Evolutionary conservation across 2,797 vertebrate genomes (phyloP).

Genomic region (Oreochromis mossambicus): DNA sequence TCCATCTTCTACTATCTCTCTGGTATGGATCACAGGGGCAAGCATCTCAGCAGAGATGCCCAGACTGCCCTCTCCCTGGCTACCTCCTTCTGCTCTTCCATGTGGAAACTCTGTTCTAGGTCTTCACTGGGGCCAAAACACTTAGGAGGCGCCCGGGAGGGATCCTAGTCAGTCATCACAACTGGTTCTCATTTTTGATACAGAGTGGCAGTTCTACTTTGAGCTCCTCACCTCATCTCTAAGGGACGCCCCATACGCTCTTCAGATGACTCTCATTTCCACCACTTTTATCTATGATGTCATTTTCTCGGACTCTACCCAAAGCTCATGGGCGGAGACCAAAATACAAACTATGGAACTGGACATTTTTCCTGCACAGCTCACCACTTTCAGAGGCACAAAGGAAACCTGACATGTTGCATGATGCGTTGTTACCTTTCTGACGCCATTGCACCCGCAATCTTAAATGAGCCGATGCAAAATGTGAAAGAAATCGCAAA

Average conservation of each 20-base stretch:
- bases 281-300: background rate
- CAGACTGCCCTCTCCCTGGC: background rate
- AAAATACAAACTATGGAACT: background rate
- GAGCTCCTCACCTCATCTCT: background rate
- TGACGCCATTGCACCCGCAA: rapidly evolving
- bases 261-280: background rate
- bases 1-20: background rate
- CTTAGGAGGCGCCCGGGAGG: background rate
- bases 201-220: background rate
- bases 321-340: background rate
- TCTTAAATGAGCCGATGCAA: background rate
- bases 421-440: background rate
- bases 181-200: background rate
- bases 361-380: background rate
- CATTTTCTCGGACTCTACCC: background rate
- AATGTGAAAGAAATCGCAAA: background rate
- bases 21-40: background rate
- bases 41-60: background rate
- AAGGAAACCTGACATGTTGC: background rate
- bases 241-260: background rate
- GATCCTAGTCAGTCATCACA: background rate
- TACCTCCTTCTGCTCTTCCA: background rate
- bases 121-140: background rate
- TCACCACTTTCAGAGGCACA: background rate
- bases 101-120: background rate